phyloP scores from a whole-genome alignment of 1,140 invertebrate species.

The Conus betulinus region DNA sequence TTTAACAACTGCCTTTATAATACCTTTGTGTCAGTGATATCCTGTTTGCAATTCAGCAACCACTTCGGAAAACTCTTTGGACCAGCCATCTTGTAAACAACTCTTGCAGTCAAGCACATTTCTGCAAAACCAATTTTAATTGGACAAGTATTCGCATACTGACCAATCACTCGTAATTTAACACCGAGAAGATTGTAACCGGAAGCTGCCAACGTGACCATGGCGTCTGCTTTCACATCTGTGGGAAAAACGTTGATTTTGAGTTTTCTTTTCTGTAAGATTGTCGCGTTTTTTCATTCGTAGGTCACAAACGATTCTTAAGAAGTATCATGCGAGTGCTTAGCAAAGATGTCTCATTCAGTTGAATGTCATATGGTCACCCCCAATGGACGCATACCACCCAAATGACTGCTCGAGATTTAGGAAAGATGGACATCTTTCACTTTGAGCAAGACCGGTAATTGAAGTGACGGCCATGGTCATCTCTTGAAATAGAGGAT shows the following conservation, averaged over 20 bases:
- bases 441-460: no score
- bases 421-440: no score
- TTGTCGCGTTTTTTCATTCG: neutral
- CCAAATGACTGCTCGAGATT: no score
- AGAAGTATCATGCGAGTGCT: neutral
- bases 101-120: slow-evolving; percentile 42
- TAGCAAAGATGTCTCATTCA: neutral
- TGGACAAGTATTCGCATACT: slow-evolving; percentile 31
- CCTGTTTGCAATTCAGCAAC: slow-evolving; percentile 66
- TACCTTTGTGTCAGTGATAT: slow-evolving; percentile 64
- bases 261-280: slow-evolving; percentile 4
- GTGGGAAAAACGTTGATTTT: neutral
- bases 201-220: slow-evolving; percentile 9
- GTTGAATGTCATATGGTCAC: no score
- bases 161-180: slow-evolving; percentile 40
- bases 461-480: no score
- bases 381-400: no score
- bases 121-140: slow-evolving; percentile 45
- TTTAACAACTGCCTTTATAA: no score
- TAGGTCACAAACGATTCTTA: neutral
- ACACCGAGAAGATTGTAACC: neutral
- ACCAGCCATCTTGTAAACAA: slow-evolving; percentile 71
- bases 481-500: no score
- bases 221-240: slow-evolving; percentile 35
- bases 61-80: slow-evolving; percentile 66